phyloP scores from a whole-genome alignment of 1,140 invertebrate species.

The Heliconius eleuchia region DNA sequence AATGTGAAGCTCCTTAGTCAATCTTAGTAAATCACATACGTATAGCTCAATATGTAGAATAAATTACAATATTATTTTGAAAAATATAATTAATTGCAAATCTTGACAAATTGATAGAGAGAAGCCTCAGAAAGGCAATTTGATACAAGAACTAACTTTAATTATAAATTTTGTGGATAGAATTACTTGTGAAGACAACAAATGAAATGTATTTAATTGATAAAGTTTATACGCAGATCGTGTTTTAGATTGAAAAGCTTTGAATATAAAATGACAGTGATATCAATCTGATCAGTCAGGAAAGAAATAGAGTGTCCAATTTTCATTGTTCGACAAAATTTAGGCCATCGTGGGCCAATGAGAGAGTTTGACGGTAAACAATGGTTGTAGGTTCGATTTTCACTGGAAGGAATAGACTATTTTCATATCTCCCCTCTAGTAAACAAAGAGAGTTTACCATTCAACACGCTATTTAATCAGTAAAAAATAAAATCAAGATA shows the following conservation, averaged over 20 bases:
- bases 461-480: too few species aligned
- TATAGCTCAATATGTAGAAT: background rate
- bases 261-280: background rate
- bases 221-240: constrained; percentile 8
- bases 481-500: too few species aligned
- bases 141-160: constrained; percentile 11
- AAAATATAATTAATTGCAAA: background rate
- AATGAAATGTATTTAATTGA: constrained; percentile 13
- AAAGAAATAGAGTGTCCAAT: constrained; percentile 3
- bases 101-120: constrained; percentile 12
- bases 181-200: constrained; percentile 15
- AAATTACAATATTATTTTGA: background rate
- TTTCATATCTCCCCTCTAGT: too few species aligned
- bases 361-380: too few species aligned
- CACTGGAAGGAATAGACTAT: too few species aligned
- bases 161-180: constrained; percentile 13
- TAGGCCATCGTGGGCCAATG: too few species aligned
- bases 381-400: too few species aligned
- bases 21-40: background rate
- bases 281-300: background rate
- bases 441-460: too few species aligned
- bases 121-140: background rate
- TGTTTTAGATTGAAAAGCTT: background rate
- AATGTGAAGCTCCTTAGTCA: background rate
- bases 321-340: background rate